These are phyloP conservation scores for Holocentrus rufus DNA, from an alignment of 2,797 vertebrate species.

Conservation along the genomic window DNA sequence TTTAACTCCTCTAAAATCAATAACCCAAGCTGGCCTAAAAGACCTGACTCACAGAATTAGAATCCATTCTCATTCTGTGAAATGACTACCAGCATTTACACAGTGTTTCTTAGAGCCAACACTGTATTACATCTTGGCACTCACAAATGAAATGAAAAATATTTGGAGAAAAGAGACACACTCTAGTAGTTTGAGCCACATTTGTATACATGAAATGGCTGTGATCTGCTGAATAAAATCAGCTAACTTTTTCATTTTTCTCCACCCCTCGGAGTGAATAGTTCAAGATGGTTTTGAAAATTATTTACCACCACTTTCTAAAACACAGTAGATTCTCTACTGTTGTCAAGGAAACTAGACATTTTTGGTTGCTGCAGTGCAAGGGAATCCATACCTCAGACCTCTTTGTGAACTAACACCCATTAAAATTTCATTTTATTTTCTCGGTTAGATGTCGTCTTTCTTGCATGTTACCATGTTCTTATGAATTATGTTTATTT, in stretches of 20 bases:
- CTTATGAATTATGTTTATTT: constrained; percentile 68
- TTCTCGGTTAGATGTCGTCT: constrained; percentile 72
- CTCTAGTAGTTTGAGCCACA: constrained; percentile 37
- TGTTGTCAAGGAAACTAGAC: constrained; percentile 69
- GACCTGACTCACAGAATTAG: constrained; percentile 24
- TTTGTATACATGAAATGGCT: constrained; percentile 45
- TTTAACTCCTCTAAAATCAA: constrained; percentile 26
- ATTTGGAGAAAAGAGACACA: constrained; percentile 2
- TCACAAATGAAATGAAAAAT: constrained; percentile 30
- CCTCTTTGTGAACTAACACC: constrained; percentile 81
- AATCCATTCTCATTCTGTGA: constrained; percentile 29
- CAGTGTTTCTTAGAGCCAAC: background rate
- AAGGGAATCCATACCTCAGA: constrained; percentile 70
- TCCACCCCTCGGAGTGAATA: constrained; percentile 46
- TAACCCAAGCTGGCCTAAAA: constrained; percentile 12
- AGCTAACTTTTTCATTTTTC: constrained; percentile 51
- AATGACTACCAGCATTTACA: constrained; percentile 26
- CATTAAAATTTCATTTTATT: constrained; percentile 79
- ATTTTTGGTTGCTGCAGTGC: constrained; percentile 68
- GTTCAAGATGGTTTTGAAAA: constrained; percentile 45
- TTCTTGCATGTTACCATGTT: constrained; percentile 82
- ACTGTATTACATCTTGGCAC: constrained; percentile 12
- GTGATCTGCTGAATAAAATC: constrained; percentile 69
- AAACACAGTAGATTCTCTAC: constrained; percentile 50
- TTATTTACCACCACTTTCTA: constrained; percentile 37